phyloP scores from a whole-genome alignment of 1,140 invertebrate species.

The Monomorium pharaonis region DNA sequence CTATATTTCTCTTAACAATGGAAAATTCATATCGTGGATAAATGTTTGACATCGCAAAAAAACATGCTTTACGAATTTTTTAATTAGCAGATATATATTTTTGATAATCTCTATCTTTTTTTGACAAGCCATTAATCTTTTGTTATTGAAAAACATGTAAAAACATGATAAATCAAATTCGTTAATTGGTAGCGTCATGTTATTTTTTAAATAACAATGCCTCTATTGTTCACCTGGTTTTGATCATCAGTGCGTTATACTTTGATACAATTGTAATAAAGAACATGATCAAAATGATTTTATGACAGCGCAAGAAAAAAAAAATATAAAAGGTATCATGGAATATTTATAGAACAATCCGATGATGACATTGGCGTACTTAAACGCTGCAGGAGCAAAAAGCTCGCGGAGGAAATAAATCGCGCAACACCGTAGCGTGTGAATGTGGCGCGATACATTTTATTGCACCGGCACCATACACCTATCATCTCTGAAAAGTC shows the following conservation, averaged over 20 bases:
- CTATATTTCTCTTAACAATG: neutral
- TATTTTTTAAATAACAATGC: neutral
- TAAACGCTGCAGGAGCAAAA: neutral
- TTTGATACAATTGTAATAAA: neutral
- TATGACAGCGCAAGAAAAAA: neutral
- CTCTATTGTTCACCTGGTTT: neutral
- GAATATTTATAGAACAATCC: constrained; percentile 23
- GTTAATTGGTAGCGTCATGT: constrained; percentile 12
- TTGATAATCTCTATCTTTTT: neutral
- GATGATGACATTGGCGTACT: neutral
- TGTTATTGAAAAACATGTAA: neutral
- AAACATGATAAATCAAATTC: neutral
- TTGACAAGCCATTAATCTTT: neutral
- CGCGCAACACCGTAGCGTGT: neutral
- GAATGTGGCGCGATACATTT: constrained; percentile 31
- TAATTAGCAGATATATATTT: constrained; percentile 2
- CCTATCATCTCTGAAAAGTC: constrained; percentile 31
- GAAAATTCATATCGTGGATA: neutral
- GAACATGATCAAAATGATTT: neutral
- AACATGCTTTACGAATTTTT: neutral
- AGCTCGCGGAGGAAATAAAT: constrained; percentile 20
- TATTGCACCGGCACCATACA: constrained; percentile 27
- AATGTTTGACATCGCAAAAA: neutral
- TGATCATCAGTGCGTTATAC: neutral
- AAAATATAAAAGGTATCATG: neutral